Evolutionary conservation across 1,140 invertebrate genomes (phyloP).

Genomic region (Latrodectus geometricus): DNA sequence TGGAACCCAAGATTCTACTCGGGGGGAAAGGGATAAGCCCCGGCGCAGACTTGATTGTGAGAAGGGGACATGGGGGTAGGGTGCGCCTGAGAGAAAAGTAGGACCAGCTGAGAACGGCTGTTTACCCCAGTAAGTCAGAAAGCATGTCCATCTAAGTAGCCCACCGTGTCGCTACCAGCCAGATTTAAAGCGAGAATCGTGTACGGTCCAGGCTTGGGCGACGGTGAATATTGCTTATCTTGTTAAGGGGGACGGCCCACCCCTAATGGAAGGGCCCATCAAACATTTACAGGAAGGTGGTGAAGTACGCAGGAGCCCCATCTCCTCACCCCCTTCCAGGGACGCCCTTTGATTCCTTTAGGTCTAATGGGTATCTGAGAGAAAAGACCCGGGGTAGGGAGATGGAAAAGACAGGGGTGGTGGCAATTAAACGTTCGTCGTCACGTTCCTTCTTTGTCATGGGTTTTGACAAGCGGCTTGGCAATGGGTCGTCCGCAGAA

Average conservation of each 20-base stretch:
- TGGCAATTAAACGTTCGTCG: slow-evolving; percentile 19
- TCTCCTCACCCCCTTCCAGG: neutral
- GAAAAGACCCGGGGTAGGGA: neutral
- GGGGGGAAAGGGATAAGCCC: slow-evolving; percentile 44
- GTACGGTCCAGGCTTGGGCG: slow-evolving; percentile 10
- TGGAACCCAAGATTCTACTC: neutral
- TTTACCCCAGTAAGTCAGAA: slow-evolving; percentile 61
- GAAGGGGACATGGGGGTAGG: neutral
- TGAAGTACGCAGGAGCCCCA: neutral
- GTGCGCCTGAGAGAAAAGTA: slow-evolving; percentile 9
- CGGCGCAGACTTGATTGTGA: slow-evolving; percentile 48
- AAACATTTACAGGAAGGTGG: slow-evolving; percentile 50
- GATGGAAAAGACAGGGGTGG: neutral
- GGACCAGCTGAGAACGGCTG: slow-evolving; percentile 19
- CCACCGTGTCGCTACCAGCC: slow-evolving; percentile 45
- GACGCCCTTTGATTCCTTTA: neutral
- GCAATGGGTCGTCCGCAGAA: neutral
- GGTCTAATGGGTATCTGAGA: slow-evolving; percentile 11
- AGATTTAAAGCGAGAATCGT: slow-evolving; percentile 61
- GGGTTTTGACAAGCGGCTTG: neutral
- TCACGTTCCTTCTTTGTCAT: neutral
- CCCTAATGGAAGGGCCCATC: slow-evolving; percentile 53
- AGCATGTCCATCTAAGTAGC: slow-evolving; percentile 60
- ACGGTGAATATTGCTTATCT: slow-evolving; percentile 59
- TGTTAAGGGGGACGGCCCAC: slow-evolving; percentile 27